Evolutionary conservation across 2,888 invertebrate species (phyloP).

Genomic region (Hydropsyche betteni): DNA sequence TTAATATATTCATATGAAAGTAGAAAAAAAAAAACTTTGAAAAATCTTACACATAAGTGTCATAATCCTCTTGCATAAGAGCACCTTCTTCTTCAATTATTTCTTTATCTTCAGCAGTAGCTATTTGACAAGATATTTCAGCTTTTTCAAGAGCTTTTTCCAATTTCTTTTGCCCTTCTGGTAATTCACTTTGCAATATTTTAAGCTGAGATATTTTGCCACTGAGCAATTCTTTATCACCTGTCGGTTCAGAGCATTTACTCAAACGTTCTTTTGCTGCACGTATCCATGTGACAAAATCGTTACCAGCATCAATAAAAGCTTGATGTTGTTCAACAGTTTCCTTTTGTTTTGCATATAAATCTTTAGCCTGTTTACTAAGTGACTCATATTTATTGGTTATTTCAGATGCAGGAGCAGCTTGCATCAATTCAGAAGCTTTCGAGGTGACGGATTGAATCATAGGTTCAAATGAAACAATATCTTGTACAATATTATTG

Average conservation of each 20-base stretch:
- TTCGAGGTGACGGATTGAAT: slow-evolving; percentile 94
- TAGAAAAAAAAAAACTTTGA: neutral
- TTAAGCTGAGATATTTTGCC: slow-evolving; percentile 88
- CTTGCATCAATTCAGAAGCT: slow-evolving; percentile 91
- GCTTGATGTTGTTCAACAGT: slow-evolving; percentile 91
- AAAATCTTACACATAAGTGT: slow-evolving; percentile 76
- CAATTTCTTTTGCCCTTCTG: slow-evolving; percentile 84
- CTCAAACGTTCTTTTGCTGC: slow-evolving; percentile 89
- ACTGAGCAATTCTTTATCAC: slow-evolving; percentile 87
- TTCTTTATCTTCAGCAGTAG: slow-evolving; percentile 86
- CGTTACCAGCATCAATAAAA: slow-evolving; percentile 90
- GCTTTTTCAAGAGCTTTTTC: slow-evolving; percentile 85
- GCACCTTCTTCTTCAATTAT: slow-evolving; percentile 93
- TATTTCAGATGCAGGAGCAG: slow-evolving; percentile 90
- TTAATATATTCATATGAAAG: slow-evolving; percentile 10
- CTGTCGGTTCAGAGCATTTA: slow-evolving; percentile 92
- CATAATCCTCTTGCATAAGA: slow-evolving; percentile 89
- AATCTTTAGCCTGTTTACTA: slow-evolving; percentile 88
- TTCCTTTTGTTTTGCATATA: slow-evolving; percentile 88
- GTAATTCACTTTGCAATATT: slow-evolving; percentile 82
- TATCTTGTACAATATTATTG: slow-evolving; percentile 95
- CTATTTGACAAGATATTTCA: slow-evolving; percentile 84
- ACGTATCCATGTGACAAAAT: slow-evolving; percentile 92
- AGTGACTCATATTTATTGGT: slow-evolving; percentile 89
- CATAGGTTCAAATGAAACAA: slow-evolving; percentile 96